Evolutionary conservation across 2,113 vertebrate genomes (phyloP).

Genomic region (Cisticola juncidis): DNA sequence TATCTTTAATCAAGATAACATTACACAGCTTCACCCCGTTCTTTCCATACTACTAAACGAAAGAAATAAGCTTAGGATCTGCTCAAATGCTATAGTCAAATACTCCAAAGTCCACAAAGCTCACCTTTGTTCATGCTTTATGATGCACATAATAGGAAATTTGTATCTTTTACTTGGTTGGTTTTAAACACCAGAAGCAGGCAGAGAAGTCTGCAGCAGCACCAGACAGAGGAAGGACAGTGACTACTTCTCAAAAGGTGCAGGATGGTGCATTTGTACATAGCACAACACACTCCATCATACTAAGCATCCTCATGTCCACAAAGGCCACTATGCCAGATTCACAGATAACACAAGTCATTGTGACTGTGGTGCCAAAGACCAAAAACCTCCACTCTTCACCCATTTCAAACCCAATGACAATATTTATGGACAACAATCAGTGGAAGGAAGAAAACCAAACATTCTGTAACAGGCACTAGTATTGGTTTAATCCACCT

Average conservation of each 20-base stretch:
- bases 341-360: neutral
- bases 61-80: neutral
- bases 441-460: neutral
- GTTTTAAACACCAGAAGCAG: neutral
- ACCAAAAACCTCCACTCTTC: neutral
- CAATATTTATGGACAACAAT: neutral
- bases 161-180: neutral
- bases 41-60: neutral
- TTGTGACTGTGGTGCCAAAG: neutral
- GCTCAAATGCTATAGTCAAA: neutral
- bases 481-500: neutral
- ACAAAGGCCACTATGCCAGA: neutral
- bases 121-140: neutral
- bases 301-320: neutral
- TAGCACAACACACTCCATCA: neutral
- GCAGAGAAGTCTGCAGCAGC: neutral
- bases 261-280: neutral
- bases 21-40: neutral
- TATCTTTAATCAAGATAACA: neutral
- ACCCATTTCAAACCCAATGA: neutral
- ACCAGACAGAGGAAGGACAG: neutral
- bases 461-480: neutral
- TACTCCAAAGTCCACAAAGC: fast-evolving
- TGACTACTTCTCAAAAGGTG: neutral
- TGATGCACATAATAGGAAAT: neutral